Evolutionary conservation across 2,113 vertebrate species (phyloP), one percentile per base, ranked within the genome.

Genomic region (Gnathonemus echidnorhynchus): DNA sequence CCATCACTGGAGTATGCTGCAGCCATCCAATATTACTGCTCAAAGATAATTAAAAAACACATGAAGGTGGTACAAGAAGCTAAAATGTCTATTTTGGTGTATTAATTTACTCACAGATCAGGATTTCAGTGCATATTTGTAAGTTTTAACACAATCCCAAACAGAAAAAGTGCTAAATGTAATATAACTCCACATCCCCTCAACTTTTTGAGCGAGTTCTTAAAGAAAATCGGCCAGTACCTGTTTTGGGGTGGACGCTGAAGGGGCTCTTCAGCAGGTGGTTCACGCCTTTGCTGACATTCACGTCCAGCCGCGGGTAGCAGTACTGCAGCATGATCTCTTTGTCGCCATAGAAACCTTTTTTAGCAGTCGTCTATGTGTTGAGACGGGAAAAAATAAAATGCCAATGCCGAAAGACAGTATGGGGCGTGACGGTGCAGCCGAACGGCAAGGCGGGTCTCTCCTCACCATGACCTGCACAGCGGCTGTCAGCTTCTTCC

Each of bases 271-370:
- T 99, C 90, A 99, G 95, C 91, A 99, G 95, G 89, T 99, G 98
- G 91, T 97, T 98, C 1, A 99, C 92, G 1, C 98, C 97, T 95
- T 98, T 99, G 93, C 98, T 99, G 95, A 99, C 98, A 0, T 98
- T 98, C 53, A 98, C 94, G 89, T 99, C 98, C 1, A 99, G 96
- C 3, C 98, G 97, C 1, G 98, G 98, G 93, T 98, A 99, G 94
- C 98, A 99, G 93, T 96, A 98, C 92, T 99, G 98, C 90, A 99
- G 95, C 98, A 98, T 98, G 89, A 99, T 96, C 94, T 99, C 98
- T 92, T 95, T 97, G 50, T 97, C 97, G 0, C 95, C 94, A 88
- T 95, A 74, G 2, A 93, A 1, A 46, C 89, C 31, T 27, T 88
- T 95, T 90, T 93, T 94, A 87, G 56, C 80, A 88, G 4, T 89